phyloP scores from a whole-genome alignment of 2,113 vertebrate genomes.

The Lamprotornis superbus region DNA sequence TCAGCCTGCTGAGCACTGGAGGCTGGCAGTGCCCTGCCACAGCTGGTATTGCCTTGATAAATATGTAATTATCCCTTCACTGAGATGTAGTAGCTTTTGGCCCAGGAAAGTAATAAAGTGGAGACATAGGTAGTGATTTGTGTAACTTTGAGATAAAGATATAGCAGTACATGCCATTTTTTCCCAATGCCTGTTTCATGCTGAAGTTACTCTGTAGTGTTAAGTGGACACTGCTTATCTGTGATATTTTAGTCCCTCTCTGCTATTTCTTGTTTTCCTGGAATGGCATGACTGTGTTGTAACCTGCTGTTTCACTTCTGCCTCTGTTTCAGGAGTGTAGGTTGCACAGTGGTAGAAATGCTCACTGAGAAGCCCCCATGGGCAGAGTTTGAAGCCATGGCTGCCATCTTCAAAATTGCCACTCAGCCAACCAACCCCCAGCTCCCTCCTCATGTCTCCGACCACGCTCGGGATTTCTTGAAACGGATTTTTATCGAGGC shows the following conservation, averaged over 20 bases:
- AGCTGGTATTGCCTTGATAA: background rate
- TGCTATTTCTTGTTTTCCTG: background rate
- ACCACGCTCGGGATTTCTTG: conserved; percentile 95
- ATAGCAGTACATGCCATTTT: accelerated
- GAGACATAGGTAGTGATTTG: background rate
- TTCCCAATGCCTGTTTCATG: background rate
- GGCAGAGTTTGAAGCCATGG: conserved; percentile 99
- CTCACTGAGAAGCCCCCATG: conserved; percentile 95
- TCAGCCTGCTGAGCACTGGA: background rate
- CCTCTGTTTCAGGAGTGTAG: conserved; percentile 87
- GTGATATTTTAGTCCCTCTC: background rate
- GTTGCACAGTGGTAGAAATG: conserved; percentile 99
- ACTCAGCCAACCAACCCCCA: conserved; percentile 97
- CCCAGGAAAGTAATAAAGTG: background rate
- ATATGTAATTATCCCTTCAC: background rate
- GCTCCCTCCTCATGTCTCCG: conserved; percentile 91
- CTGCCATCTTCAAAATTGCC: conserved; percentile 99
- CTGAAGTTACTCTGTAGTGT: background rate
- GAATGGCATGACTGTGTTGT: background rate
- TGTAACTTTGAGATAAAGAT: background rate
- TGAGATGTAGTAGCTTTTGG: background rate
- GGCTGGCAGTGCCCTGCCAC: accelerated
- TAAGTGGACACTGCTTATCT: no score
- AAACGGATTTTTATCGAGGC: conserved; percentile 95
- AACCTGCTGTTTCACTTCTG: conserved; percentile 45